These are phyloP conservation scores for Falcunculus frontatus DNA, from an alignment of 2,113 vertebrate species.

Conservation along the genomic window DNA sequence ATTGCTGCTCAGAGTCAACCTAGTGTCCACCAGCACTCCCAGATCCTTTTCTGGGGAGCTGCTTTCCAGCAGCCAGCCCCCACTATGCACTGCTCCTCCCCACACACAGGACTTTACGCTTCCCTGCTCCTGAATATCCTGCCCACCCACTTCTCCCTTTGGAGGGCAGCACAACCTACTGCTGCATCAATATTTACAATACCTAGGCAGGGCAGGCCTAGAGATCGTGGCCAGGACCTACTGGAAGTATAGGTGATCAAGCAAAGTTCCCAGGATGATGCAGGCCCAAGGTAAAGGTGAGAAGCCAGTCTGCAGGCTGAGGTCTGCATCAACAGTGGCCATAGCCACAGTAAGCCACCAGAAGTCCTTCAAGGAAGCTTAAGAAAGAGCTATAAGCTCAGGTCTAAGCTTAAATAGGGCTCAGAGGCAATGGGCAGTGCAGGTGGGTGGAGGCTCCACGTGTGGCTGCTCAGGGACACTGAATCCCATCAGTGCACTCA, in stretches of 20 bases:
- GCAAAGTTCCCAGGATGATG: not conserved
- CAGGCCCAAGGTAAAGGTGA: not conserved
- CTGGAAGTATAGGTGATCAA: not conserved
- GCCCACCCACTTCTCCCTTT: not conserved
- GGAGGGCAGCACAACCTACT: not conserved
- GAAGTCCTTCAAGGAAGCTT: not conserved
- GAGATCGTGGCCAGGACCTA: not conserved
- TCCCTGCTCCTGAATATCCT: not conserved
- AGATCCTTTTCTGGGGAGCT: not conserved
- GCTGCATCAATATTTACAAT: not conserved
- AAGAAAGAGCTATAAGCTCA: fast-evolving
- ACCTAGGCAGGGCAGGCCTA: not conserved
- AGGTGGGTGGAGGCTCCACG: not conserved
- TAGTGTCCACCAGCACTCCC: not conserved
- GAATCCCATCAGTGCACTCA: not conserved
- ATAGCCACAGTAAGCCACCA: not conserved
- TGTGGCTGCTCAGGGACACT: not conserved
- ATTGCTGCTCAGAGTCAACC: not conserved
- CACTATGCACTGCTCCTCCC: fast-evolving
- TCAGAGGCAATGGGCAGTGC: not conserved
- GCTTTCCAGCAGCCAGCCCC: not conserved
- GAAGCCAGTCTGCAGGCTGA: not conserved
- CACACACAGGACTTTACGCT: not conserved
- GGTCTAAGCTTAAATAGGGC: not conserved
- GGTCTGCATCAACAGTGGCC: not conserved